Evolutionary conservation across 2,888 invertebrate species (phyloP), one percentile per base, ranked within the genome.

Genomic region (Galeruca laticollis): DNA sequence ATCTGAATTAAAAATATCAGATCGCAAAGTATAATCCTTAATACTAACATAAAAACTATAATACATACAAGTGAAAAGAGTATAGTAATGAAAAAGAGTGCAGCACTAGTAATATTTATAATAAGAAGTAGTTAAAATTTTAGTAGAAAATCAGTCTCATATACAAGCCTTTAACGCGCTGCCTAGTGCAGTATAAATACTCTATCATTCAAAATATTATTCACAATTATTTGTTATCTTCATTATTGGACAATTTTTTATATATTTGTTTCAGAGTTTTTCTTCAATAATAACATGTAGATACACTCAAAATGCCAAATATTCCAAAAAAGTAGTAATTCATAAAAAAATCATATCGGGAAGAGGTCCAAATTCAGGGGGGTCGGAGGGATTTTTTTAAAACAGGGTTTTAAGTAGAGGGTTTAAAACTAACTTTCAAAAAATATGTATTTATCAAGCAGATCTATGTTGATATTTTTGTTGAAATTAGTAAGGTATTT

Each of bases 71-170:
- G 68, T 57, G 57, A 37, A 57, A 61, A 52, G 69, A 68, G 69
- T 69, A 65, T 59, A 64, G 56, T 59, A 63, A 62, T 72, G 51
- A 68, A 33, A 69, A 67, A 72, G 64, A 66, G 75, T 78, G 76
- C 75, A 72, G 73, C 54, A 71, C 72, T 73, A 70, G 68, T 70
- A 73, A 70, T 69, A 71, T 69, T 63, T 63, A 60, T 70, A 78
- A 78, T 75, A 75, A 77, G 76, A 75, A 76, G 75, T 75, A 76
- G 75, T 74, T 75, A 72, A 74, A 78, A 76, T 76, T 72, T 74
- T 75, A 78, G 81, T 82, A 82, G 80, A 82, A 82, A 82, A 82
- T 82, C 82, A 82, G 82, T 82, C 82, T 82, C 81, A 81, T 82
- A 73, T 81, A 81, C 80, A 81, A 81, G 81, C 81, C 79, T 77